Percentiles rank a stretch among this genome's conserved stretches.
phyloP scores from a whole-genome alignment of 2,797 vertebrate genomes.

The Thaleichthys pacificus region DNA sequence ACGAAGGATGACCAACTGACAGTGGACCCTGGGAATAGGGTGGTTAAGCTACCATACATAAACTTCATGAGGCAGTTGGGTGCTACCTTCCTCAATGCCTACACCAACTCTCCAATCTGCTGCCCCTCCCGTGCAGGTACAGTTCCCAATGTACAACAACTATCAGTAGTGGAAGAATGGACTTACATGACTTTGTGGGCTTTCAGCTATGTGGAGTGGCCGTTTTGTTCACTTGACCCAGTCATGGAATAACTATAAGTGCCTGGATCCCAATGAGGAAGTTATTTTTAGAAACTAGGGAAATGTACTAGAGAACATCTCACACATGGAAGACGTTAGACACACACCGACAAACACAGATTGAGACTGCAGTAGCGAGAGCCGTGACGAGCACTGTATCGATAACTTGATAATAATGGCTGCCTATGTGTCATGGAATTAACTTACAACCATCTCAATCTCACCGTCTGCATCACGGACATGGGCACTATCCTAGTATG shows the following conservation, averaged over 20 bases:
- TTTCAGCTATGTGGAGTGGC: constrained; percentile 94
- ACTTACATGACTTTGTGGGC: background rate
- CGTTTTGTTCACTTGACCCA: constrained; percentile 90
- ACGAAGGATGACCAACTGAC: constrained; percentile 93
- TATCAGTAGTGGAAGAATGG: background rate
- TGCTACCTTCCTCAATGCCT: constrained; percentile 84
- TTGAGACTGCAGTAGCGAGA: no score
- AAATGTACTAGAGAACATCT: no score
- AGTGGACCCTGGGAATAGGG: constrained; percentile 81
- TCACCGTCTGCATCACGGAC: no score
- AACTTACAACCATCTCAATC: no score
- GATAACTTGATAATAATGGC: no score
- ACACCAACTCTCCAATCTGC: constrained; percentile 95
- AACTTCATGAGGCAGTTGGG: constrained; percentile 83
- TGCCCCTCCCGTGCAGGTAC: constrained; percentile 97
- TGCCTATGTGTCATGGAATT: no score
- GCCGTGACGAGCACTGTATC: no score
- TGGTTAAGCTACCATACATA: constrained; percentile 85
- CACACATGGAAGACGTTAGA: no score
- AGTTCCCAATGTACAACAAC: background rate
- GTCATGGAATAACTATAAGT: constrained; percentile 98
- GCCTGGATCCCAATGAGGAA: constrained; percentile 74
- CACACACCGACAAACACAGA: no score
- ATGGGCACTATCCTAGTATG: no score
- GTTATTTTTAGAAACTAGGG: no score